Evolutionary conservation across 2,797 vertebrate species (phyloP), one percentile per base, ranked within the genome.

Genomic region (Anisognathus igniventris): DNA sequence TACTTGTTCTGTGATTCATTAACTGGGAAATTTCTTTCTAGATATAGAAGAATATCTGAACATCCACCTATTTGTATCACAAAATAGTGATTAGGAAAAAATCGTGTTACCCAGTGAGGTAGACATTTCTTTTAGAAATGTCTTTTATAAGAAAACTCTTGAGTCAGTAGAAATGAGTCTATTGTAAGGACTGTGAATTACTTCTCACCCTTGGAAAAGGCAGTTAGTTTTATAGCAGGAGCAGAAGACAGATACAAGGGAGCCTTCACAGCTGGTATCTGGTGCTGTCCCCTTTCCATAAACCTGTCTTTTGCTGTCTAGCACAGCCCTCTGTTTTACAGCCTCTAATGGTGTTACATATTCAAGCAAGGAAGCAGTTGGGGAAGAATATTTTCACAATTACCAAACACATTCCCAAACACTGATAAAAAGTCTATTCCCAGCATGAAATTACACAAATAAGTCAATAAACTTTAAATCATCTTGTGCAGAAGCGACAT

Each of bases 1-100:
- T 23, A 94, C 70, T 96, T 95, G 24, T 80, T 95, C 86, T 96
- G 76, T 93, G 92, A 95, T 94, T 92, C 64, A 97, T 96, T 97
- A 96, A 93, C 65, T 88, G 39, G 67, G 51, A 96, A 93, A 92
- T 92, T 83, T 95, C 44, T 90, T 96, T 64, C 44, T 33, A 54
- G 72, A 82, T 91, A 87, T 68, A 90, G 39, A 77, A 91, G 25
- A 87, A 53, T 73, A 85, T 37, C 75, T 75, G 40, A 93, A 94
- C 87, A 92, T 88, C 12, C 21, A 33, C 83, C 48, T 88, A 90
- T 75, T 75, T 72, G 22, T 56, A 92, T 39, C 31, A 72, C 24
- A 96, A 95, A 93, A 87, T 70, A 77, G 66, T 90, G 81, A 95
- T 95, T 91, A 66, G 75, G 51, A 91, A 24, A 37, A 88, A 39